A percentile compares a stretch with the other conserved stretches of the same genome.
phyloP scores from a whole-genome alignment of 2,797 vertebrate species.

The Anolis apletophallus region DNA sequence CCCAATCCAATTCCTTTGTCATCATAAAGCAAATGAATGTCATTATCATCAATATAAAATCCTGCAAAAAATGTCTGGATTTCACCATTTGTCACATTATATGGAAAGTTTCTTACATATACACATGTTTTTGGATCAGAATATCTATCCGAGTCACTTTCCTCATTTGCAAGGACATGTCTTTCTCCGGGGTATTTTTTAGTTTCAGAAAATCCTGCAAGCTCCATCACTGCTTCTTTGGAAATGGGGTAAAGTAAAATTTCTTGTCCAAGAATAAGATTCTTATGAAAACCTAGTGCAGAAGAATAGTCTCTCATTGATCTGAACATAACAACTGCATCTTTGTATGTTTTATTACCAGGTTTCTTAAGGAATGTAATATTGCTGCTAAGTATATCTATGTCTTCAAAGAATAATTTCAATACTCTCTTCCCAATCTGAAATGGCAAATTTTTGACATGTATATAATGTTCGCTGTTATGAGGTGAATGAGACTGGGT shows the following conservation, averaged over 20 bases:
- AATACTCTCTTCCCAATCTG: constrained; percentile 85
- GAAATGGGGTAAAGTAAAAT: constrained; percentile 87
- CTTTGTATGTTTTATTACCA: constrained; percentile 84
- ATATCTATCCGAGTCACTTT: constrained; percentile 69
- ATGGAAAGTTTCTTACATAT: constrained; percentile 92
- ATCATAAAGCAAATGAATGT: constrained; percentile 88
- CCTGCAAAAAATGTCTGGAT: constrained; percentile 91
- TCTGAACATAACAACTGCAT: constrained; percentile 89
- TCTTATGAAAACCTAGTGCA: constrained; percentile 85
- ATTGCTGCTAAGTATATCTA: constrained; percentile 86
- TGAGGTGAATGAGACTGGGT: constrained; percentile 67
- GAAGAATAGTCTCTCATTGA: constrained; percentile 86
- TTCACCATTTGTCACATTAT: constrained; percentile 93
- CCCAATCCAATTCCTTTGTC: constrained; percentile 89
- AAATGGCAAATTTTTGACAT: constrained; percentile 89
- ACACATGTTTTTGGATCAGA: constrained; percentile 83
- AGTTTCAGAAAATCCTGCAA: constrained; percentile 81
- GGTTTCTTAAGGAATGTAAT: constrained; percentile 78
- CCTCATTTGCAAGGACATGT: constrained; percentile 75
- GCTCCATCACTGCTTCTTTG: constrained; percentile 87
- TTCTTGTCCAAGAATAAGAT: constrained; percentile 80
- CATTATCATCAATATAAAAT: constrained; percentile 86
- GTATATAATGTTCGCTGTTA: constrained; percentile 85
- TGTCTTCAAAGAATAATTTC: constrained; percentile 83
- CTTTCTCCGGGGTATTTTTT: constrained; percentile 70